Percentiles rank a stretch among this genome's conserved stretches.
Conservation (phyloP, 2,113 vertebrate species). For the Xenopus borealis region DNA sequence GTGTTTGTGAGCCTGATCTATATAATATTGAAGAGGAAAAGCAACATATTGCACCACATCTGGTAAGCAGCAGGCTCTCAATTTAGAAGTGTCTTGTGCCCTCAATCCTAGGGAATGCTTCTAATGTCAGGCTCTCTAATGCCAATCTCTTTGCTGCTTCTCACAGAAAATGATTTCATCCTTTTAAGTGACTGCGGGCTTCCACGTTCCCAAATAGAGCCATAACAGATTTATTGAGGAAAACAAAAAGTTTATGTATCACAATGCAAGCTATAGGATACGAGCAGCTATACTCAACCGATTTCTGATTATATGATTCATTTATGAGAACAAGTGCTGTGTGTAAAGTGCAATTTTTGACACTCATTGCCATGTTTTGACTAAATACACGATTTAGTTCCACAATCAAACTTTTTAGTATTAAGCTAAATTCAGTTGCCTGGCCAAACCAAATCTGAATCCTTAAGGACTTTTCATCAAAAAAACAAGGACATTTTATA, state of each 20-base stretch:
- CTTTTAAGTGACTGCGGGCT: slow-evolving; percentile 55
- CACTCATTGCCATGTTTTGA: no score
- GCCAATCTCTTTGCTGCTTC: slow-evolving; percentile 46
- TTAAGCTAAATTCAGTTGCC: no score
- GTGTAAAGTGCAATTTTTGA: no score
- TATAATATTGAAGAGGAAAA: slow-evolving; percentile 23
- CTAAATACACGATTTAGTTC: no score
- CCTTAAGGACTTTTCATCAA: no score
- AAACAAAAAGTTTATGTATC: not conserved
- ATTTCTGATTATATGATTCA: no score
- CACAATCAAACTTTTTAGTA: no score
- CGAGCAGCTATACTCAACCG: no score
- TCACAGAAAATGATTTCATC: slow-evolving; percentile 50
- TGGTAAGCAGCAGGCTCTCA: slow-evolving; percentile 50
- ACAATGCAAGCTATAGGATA: not conserved
- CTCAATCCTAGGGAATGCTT: slow-evolving; percentile 42
- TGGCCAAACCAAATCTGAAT: no score
- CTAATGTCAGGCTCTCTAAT: slow-evolving; percentile 43
- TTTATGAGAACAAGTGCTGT: no score
- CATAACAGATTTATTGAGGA: not conserved
- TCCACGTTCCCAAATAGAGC: slow-evolving; percentile 36
- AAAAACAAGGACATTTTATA: no score
- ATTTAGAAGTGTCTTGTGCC: slow-evolving; percentile 51
- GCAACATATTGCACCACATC: slow-evolving; percentile 47
- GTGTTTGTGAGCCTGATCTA: slow-evolving; percentile 7